Conservation (phyloP, 1,140 invertebrate genomes). For the Camponotus pennsylvanicus region DNA sequence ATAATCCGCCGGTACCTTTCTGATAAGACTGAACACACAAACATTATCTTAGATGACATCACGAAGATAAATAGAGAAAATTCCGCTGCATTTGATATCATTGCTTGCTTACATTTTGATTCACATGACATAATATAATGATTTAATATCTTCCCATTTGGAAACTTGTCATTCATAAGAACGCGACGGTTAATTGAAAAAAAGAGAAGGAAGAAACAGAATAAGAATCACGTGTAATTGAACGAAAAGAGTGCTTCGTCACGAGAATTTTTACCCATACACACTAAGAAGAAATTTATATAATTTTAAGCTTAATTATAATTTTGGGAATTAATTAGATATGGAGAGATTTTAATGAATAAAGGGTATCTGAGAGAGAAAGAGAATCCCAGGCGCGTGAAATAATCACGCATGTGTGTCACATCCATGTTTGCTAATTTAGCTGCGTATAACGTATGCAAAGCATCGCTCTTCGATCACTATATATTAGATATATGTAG, state of each 20-base stretch:
- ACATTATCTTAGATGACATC: slow-evolving; percentile 1
- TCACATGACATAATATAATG: background rate
- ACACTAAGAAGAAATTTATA: background rate
- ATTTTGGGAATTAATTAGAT: background rate
- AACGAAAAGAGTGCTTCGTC: background rate
- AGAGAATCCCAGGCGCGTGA: background rate
- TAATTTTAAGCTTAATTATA: background rate
- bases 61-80: background rate
- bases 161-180: background rate
- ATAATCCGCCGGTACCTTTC: background rate
- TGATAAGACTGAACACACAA: slow-evolving; percentile 9
- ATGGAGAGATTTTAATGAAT: slow-evolving; percentile 6
- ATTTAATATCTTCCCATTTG: slow-evolving; percentile 5
- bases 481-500: background rate
- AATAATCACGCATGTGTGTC: slow-evolving; percentile 11
- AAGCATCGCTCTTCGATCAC: background rate
- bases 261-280: background rate
- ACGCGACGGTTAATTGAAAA: background rate
- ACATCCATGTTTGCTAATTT: slow-evolving; percentile 25
- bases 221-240: background rate
- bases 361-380: too few species aligned
- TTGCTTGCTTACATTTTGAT: slow-evolving; percentile 9
- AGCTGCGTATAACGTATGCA: slow-evolving; percentile 26
- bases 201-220: background rate
- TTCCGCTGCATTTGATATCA: slow-evolving; percentile 1